phyloP scores from a whole-genome alignment of 1,140 invertebrate genomes.

The Eufriesea mexicana region DNA sequence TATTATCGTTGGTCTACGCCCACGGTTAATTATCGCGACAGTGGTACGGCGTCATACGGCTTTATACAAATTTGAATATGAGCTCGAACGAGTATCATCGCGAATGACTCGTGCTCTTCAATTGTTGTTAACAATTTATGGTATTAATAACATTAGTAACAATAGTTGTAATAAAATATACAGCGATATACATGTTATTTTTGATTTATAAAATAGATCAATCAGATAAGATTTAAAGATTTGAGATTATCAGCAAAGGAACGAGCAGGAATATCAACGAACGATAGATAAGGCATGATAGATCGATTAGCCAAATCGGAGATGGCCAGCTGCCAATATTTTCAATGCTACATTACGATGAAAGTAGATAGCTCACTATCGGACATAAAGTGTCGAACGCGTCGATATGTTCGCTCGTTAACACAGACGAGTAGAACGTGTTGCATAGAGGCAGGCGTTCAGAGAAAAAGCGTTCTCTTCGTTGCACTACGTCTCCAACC shows the following conservation, averaged over 20 bases:
- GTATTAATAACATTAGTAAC: not conserved
- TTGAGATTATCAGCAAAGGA: not conserved
- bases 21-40: not conserved
- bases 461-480: conserved; percentile 22
- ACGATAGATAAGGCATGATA: not conserved
- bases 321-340: conserved; percentile 19
- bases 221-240: not conserved
- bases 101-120: too few species aligned
- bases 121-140: not conserved
- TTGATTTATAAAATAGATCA: not conserved
- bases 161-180: not conserved
- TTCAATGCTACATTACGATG: conserved; percentile 16
- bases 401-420: not conserved
- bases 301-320: not conserved
- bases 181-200: not conserved
- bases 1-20: accelerated
- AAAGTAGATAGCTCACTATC: conserved; percentile 2
- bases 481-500: conserved; percentile 49
- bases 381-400: not conserved
- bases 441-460: conserved; percentile 34
- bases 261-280: not conserved
- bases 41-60: not conserved
- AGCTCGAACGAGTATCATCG: not conserved
- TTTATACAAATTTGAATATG: not conserved
- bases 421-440: not conserved